These are phyloP conservation scores for Umimayanthus chanpuru DNA, from an alignment of 92 coral and sea anemone species.

Conservation along the genomic window DNA sequence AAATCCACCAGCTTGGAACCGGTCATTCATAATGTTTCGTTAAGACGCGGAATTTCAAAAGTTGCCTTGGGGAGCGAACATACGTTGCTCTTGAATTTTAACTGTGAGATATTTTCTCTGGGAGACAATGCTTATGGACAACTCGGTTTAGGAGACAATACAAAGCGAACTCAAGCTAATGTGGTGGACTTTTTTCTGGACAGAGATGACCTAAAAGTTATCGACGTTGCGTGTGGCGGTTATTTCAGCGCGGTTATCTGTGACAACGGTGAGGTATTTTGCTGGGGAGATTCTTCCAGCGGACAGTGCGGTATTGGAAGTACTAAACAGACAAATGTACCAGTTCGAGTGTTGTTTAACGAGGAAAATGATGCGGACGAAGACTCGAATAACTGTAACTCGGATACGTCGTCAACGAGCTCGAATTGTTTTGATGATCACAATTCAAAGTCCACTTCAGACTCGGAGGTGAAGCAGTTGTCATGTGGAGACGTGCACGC, in stretches of 20 bases:
- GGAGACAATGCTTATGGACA: conserved; percentile 92
- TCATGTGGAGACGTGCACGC: conserved; percentile 93
- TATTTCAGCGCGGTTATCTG: conserved; percentile 80
- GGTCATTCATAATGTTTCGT: conserved; percentile 63
- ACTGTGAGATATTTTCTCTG: conserved; percentile 73
- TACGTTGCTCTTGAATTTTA: conserved; percentile 79
- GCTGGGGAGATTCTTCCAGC: conserved; percentile 97
- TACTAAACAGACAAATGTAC: conserved; percentile 51
- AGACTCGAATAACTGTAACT: neutral
- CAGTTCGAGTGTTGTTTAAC: conserved; percentile 68
- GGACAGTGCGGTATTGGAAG: conserved; percentile 97
- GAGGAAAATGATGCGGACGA: conserved; percentile 19
- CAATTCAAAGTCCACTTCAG: conserved; percentile 11
- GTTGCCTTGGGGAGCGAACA: conserved; percentile 91
- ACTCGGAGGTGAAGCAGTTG: conserved; percentile 55
- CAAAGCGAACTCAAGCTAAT: conserved; percentile 67
- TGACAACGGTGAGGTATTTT: conserved; percentile 73
- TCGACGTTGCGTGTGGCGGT: conserved; percentile 85
- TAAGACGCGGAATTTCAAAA: conserved; percentile 83
- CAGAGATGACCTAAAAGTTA: conserved; percentile 53
- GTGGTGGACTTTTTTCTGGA: conserved; percentile 62
- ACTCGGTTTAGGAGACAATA: conserved; percentile 88
- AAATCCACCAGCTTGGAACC: conserved; percentile 89
- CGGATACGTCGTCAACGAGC: neutral
- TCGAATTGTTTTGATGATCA: conserved; percentile 35